Percentiles rank a stretch among this genome's conserved stretches.
phyloP scores from a whole-genome alignment of 1,140 invertebrate species.

The Saccostrea glomerata region DNA sequence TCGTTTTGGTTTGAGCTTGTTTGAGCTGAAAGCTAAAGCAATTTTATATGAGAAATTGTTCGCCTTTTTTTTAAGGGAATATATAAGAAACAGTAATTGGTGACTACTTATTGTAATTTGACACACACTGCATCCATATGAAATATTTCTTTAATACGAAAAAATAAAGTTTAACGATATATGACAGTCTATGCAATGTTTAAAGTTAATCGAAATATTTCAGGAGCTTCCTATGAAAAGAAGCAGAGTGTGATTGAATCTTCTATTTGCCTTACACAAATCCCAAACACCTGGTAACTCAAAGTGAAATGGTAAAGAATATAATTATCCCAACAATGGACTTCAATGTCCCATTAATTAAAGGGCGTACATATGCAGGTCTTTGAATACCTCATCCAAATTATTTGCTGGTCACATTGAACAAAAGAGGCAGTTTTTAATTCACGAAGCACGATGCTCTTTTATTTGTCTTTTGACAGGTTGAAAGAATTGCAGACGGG shows the following conservation, averaged over 20 bases:
- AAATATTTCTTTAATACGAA: no score
- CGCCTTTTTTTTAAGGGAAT: no score
- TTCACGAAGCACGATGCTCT: constrained; percentile 31
- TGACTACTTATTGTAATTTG: no score
- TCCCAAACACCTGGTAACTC: constrained; percentile 28
- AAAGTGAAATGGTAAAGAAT: constrained; percentile 25
- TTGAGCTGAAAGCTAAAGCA: no score
- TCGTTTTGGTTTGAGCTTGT: no score
- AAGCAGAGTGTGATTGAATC: not conserved
- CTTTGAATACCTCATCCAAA: constrained; percentile 26
- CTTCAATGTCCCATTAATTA: constrained; percentile 15
- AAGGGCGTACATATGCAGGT: constrained; percentile 35
- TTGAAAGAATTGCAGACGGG: constrained; percentile 35
- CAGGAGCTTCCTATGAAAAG: not conserved
- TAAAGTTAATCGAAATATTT: not conserved
- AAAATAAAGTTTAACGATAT: no score
- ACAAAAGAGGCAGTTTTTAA: constrained; percentile 28
- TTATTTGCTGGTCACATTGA: constrained; percentile 15
- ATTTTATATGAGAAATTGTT: no score
- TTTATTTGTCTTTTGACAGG: constrained; percentile 36
- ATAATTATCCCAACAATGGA: constrained; percentile 12
- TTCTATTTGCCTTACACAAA: not conserved
- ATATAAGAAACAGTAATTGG: no score
- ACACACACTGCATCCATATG: no score
- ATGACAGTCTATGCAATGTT: no score